phyloP scores from a whole-genome alignment of 30 jellyfish, hydroid and myxozoan species.

The Hydractinia echinata region DNA sequence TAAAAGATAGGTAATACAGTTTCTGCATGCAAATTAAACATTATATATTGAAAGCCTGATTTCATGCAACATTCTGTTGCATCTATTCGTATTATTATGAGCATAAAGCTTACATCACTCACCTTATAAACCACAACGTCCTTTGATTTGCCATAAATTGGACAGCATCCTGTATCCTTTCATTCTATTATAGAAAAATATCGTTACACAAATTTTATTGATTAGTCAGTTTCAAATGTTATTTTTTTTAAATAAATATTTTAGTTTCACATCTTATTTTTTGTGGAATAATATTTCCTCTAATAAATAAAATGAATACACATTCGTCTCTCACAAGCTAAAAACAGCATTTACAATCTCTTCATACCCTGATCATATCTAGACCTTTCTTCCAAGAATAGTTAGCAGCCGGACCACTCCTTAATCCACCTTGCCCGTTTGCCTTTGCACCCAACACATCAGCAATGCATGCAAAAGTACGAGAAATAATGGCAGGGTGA shows the following conservation, averaged over 20 bases:
- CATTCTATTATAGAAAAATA: constrained; percentile 42
- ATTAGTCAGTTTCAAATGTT: no score
- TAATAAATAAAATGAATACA: no score
- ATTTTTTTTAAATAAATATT: no score
- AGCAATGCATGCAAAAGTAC: constrained; percentile 95
- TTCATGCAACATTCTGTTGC: not conserved
- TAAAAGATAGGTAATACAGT: constrained; percentile 8
- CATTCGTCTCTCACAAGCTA: no score
- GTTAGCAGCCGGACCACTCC: constrained; percentile 99
- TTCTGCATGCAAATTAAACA: not conserved
- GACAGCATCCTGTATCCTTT: constrained; percentile 68
- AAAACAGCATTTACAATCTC: no score
- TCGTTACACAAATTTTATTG: no score
- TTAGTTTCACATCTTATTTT: no score
- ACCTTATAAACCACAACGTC: constrained; percentile 75
- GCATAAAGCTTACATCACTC: not conserved
- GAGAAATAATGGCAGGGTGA: constrained; percentile 66
- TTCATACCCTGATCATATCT: constrained; percentile 54
- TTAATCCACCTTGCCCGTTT: constrained; percentile 62
- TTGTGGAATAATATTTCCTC: not conserved
- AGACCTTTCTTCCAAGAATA: constrained; percentile 68
- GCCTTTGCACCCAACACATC: constrained; percentile 85
- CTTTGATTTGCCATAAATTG: constrained; percentile 59
- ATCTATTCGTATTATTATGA: not conserved
- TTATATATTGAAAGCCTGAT: not conserved